phyloP scores from a whole-genome alignment of 2,113 vertebrate species.

The Alligator mississippiensis region DNA sequence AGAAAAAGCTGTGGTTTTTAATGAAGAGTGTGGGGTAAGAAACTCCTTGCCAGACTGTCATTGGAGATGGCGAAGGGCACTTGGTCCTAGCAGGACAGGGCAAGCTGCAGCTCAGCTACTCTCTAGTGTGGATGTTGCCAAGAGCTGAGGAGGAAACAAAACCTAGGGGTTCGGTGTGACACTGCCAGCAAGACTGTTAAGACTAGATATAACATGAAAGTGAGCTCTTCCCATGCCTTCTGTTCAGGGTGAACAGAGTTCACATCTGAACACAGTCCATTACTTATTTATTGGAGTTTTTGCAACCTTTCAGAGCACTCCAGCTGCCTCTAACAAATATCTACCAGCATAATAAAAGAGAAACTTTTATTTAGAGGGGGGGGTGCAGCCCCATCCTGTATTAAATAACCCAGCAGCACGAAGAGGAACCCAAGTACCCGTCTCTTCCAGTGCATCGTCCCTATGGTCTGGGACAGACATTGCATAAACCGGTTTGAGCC shows the following conservation, averaged over 20 bases:
- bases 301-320: not conserved
- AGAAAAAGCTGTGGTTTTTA: not conserved
- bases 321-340: not conserved
- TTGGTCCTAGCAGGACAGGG: not conserved
- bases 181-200: not conserved
- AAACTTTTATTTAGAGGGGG: too few relatives aligned
- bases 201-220: not conserved
- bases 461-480: not conserved
- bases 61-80: not conserved
- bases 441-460: rapidly evolving
- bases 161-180: not conserved
- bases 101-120: not conserved
- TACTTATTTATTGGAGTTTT: not conserved
- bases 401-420: rapidly evolving
- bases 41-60: not conserved
- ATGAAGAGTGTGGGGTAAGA: not conserved
- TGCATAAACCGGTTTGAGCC: too few relatives aligned
- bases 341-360: rapidly evolving
- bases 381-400: not conserved
- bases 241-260: not conserved
- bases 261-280: not conserved
- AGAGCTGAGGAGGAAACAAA: not conserved
- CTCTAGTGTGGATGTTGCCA: not conserved
- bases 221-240: not conserved
- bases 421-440: not conserved